Base-by-base conservation (phyloP, 1,140 invertebrate species). In the Aricia agestis region DNA sequence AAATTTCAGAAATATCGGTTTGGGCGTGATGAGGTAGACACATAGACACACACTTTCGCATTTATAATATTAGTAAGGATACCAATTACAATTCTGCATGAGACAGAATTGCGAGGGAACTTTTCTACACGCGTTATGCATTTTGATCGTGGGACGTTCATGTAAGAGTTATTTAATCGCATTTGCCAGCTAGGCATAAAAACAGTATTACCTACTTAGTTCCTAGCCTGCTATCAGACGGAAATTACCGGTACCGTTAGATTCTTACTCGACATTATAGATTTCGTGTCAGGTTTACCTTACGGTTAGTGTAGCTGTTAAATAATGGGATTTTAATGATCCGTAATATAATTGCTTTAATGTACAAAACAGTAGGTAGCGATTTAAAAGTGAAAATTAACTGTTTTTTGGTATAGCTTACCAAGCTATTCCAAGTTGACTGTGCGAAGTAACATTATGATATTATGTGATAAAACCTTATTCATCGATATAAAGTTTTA, bases 221-320 rank as follows among this genome's bases (percentile, higher is more conserved):
- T 52, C 45, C 45, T 52, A 52, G 59, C 59, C 59, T 11, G 19
- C 17, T 63, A 63, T 63, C 59, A 25, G 19, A 63, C 59, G 59
- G 17, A 63, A 63, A 63, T 63, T 25, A 25, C 19, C 18, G 59
- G 19, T 63, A 19, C 59, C 59, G 59, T 19, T 63, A 63, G n/a
- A 63, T 25, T 63, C 7, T 63, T 19, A 63, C 17, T 52, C 45
- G 45, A 52, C 13, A 52, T 52, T 52, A 52, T 52, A 52, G 45
- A 52, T 52, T 52, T 52, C 13, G 45, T 52, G 45, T 52, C 13
- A 52, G 45, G 6, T 52, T 52, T 52, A 52, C 45, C 45, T 3
- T 11, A 52, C 45, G 45, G 45, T 52, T 52, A 52, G 45, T 1
- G 13, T 52, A 52, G 45, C 45, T 52, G 45, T 52, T 52, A 52